Evolutionary conservation across 2,888 invertebrate genomes (phyloP).

Genomic region (Bellardia bayeri): DNA sequence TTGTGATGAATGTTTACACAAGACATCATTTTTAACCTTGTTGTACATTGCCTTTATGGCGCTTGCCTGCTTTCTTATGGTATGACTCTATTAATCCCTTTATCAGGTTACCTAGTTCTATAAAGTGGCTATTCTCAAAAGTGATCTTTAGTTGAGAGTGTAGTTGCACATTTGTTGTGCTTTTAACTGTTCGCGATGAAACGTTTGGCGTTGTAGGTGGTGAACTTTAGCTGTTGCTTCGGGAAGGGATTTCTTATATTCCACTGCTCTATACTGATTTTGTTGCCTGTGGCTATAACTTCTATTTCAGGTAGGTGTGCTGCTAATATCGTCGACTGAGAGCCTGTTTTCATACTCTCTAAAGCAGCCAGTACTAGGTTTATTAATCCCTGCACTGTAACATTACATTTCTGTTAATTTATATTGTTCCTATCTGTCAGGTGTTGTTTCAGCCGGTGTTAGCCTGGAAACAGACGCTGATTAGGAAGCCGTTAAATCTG

Average conservation of each 20-base stretch:
- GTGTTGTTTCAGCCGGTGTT: no score
- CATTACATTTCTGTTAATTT: no score
- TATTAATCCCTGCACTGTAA: neutral
- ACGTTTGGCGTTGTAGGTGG: neutral
- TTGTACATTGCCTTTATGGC: neutral
- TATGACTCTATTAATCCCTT: no score
- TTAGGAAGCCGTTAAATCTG: no score
- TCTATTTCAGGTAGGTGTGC: neutral
- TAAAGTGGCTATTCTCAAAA: neutral
- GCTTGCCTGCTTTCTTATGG: neutral
- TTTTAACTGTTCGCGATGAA: neutral
- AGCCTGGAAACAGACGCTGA: no score
- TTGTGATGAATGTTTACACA: neutral
- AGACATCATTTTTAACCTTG: neutral
- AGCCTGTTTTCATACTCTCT: neutral
- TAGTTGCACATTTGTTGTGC: neutral
- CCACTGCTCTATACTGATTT: neutral
- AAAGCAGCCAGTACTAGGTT: neutral
- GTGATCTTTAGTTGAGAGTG: neutral
- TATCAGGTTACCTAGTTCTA: neutral
- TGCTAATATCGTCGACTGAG: neutral
- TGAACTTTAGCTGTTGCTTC: neutral
- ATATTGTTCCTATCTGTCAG: no score
- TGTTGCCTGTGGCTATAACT: neutral
- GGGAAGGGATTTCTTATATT: neutral